Conservation (phyloP, 2,888 invertebrate genomes). For the Salpingus planirostris region DNA sequence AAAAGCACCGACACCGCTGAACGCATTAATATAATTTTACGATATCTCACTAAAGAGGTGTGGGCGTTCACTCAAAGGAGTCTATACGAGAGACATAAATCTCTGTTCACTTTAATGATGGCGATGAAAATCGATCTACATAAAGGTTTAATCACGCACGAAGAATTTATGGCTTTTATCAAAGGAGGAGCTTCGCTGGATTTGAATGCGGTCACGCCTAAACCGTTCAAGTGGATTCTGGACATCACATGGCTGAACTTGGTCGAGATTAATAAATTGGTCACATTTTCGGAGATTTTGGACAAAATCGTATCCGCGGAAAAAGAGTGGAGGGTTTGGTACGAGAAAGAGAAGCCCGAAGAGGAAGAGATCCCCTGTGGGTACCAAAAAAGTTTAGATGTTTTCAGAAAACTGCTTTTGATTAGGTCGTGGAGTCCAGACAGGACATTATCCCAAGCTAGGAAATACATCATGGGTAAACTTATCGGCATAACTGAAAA, state of each 20-base stretch:
- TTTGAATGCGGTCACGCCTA: slow-evolving; percentile 83
- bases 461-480: slow-evolving; percentile 76
- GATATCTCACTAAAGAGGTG: slow-evolving; percentile 83
- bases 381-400: slow-evolving; percentile 76
- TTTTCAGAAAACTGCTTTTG: slow-evolving; percentile 76
- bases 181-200: slow-evolving; percentile 94
- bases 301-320: slow-evolving; percentile 76
- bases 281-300: slow-evolving; percentile 70
- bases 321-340: slow-evolving; percentile 83
- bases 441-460: slow-evolving; percentile 85
- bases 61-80: slow-evolving; percentile 89
- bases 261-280: slow-evolving; percentile 83
- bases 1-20: slow-evolving; percentile 79
- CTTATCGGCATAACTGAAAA: not conserved
- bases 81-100: slow-evolving; percentile 88
- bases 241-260: slow-evolving; percentile 95
- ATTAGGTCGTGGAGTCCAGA: slow-evolving; percentile 95
- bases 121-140: slow-evolving; percentile 93
- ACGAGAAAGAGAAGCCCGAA: slow-evolving; percentile 88
- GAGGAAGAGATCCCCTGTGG: slow-evolving; percentile 86
- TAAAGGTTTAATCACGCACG: slow-evolving; percentile 69
- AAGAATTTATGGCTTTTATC: slow-evolving; percentile 91
- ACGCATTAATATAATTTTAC: slow-evolving; percentile 79
- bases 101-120: slow-evolving; percentile 86
- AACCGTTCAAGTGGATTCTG: slow-evolving; percentile 90